Evolutionary conservation across 2,797 vertebrate genomes (phyloP), one percentile per base, ranked within the genome.

Genomic region (Kryptolebias ocellatus): DNA sequence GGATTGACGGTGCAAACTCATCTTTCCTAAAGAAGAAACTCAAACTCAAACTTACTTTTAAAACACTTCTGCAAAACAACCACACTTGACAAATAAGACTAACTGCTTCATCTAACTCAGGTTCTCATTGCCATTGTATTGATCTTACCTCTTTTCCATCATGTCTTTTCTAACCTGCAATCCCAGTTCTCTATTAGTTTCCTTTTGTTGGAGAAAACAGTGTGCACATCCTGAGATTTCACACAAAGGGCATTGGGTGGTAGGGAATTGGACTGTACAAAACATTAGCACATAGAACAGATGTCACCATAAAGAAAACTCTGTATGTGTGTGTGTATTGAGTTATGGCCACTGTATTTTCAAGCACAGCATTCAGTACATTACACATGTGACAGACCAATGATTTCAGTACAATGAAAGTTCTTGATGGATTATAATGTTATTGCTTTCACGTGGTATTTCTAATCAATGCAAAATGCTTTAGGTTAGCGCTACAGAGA

Each of bases 401-500:
- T 76, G 71, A 67, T 79, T 83, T 80, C 72, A 71, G 52, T 67
- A 84, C 64, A 54, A 82, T 77, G 82, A 83, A 60, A 55, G 31
- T 58, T 69, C 73, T 78, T 46, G 78, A 83, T 64, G 79, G 79
- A 87, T 87, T 81, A 85, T 83, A 76, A 79, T 58, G 81, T 91
- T 93, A 92, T 93, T 93, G 92, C 92, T 92, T 89, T 89, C 76
- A 83, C 75, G 83, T 87, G 84, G 80, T 64, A 80, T 76, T 75
- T 86, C 69, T 76, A 85, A 75, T 71, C 76, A 84, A 87, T 77
- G 82, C 67, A 83, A 83, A 24, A 90, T 83, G 82, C 76, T 88
- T 85, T 85, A 76, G 70, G 78, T 87, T 88, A 85, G 70, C 81
- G 81, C 79, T 86, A 90, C 54, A 11, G 80, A 80, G 76, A 66